phyloP scores from a whole-genome alignment of 2,888 invertebrate genomes.

The Brassicogethes aeneus region DNA sequence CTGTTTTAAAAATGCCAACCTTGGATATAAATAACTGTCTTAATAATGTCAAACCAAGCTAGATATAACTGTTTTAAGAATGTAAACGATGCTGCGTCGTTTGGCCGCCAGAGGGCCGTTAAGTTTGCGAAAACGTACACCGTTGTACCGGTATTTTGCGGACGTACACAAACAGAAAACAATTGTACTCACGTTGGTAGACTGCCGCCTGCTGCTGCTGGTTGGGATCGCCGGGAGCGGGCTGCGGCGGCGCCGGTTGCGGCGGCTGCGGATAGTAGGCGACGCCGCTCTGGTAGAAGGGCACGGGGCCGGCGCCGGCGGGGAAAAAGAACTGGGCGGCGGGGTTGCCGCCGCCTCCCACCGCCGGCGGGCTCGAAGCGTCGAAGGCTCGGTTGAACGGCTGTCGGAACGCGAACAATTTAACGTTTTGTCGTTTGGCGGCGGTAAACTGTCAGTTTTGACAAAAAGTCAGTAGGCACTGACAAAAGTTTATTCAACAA shows the following conservation, averaged over 20 bases:
- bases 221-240: conserved; percentile 30
- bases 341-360: conserved; percentile 38
- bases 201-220: conserved; percentile 32
- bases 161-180: too few relatives aligned
- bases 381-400: conserved; percentile 47
- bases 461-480: background rate
- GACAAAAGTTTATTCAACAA: too few relatives aligned
- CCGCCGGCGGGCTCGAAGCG: conserved; percentile 46
- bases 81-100: too few relatives aligned
- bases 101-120: too few relatives aligned
- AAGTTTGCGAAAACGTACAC: too few relatives aligned
- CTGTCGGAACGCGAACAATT: conserved; percentile 18
- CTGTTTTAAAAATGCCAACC: too few relatives aligned
- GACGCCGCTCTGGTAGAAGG: conserved; percentile 37
- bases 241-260: conserved; percentile 12
- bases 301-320: conserved; percentile 35
- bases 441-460: too few relatives aligned
- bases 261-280: conserved; percentile 34
- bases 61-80: too few relatives aligned
- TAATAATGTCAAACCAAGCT: too few relatives aligned
- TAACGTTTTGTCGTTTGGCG: too few relatives aligned
- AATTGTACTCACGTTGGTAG: conserved; percentile 35
- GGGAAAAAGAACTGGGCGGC: conserved; percentile 39
- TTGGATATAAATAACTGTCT: too few relatives aligned
- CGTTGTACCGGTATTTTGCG: too few relatives aligned